A percentile compares a stretch with the other conserved stretches of the same genome.
phyloP scores from a whole-genome alignment of 2,113 vertebrate genomes.

The Anser brachyrhynchus region DNA sequence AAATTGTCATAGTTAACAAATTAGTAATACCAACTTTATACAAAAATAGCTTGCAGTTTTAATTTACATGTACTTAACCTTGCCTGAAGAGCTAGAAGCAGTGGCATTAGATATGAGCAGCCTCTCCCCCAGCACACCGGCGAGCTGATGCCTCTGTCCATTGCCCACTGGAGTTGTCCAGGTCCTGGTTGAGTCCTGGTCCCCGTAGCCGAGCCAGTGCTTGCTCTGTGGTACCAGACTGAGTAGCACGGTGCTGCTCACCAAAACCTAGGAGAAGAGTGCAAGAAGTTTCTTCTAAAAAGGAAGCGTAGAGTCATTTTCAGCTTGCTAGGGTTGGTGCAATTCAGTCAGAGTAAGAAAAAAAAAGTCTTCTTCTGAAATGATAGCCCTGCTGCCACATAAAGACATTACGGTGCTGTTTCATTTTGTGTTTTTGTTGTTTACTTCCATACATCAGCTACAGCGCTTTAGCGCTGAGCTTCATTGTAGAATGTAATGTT shows the following conservation, averaged over 20 bases:
- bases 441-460: slow-evolving; percentile 29
- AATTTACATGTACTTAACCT: slow-evolving; percentile 75
- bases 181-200: background rate
- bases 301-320: background rate
- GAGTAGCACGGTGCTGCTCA: background rate
- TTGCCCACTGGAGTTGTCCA: background rate
- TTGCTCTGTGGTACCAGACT: background rate
- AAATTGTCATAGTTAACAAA: slow-evolving; percentile 92
- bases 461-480: slow-evolving; percentile 20
- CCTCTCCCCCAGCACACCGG: background rate
- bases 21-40: slow-evolving; percentile 80
- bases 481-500: slow-evolving; percentile 37
- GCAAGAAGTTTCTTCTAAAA: background rate
- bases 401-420: background rate
- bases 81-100: slow-evolving; percentile 35
- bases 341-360: background rate
- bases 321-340: background rate
- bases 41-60: slow-evolving; percentile 75
- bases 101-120: slow-evolving; percentile 28
- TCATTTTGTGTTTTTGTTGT: background rate
- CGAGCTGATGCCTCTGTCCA: background rate
- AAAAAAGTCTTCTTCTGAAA: background rate
- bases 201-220: background rate
- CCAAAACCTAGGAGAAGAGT: background rate
- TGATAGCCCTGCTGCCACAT: background rate